A percentile compares a stretch with the other conserved stretches of the same genome.
phyloP scores from a whole-genome alignment of 2,888 invertebrate genomes.

The Miltochrista miniata region DNA sequence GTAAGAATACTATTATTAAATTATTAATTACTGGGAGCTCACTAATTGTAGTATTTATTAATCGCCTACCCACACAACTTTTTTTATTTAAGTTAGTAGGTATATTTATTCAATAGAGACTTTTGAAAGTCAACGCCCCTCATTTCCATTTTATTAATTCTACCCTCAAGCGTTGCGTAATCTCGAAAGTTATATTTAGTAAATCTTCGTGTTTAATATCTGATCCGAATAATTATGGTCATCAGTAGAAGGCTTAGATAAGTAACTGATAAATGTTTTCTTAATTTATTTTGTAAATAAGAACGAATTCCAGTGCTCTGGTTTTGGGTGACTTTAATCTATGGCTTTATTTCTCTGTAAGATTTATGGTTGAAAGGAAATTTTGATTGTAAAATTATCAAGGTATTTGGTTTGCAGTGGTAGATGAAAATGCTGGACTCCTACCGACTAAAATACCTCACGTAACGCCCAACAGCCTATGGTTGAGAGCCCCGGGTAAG shows the following conservation, averaged over 20 bases:
- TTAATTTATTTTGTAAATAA: conserved; percentile 41
- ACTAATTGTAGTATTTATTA: too few relatives aligned
- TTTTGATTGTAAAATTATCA: too few relatives aligned
- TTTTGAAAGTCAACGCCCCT: not conserved
- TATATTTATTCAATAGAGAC: too few relatives aligned
- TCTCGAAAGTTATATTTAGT: not conserved
- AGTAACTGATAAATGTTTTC: conserved; percentile 26
- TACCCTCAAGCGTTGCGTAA: conserved; percentile 11
- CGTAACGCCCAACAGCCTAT: too few relatives aligned
- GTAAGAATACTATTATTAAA: too few relatives aligned
- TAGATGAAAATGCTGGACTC: too few relatives aligned
- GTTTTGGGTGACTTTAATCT: conserved; percentile 25
- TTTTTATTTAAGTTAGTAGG: too few relatives aligned
- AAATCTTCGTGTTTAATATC: conserved; percentile 29
- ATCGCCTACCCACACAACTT: too few relatives aligned
- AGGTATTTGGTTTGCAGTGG: too few relatives aligned
- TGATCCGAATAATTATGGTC: conserved; percentile 35
- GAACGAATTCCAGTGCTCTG: conserved; percentile 31
- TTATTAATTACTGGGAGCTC: too few relatives aligned
- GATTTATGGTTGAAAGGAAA: conserved; percentile 4
- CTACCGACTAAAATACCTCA: too few relatives aligned
- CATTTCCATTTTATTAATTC: conserved; percentile 25
- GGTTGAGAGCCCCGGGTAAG: too few relatives aligned
- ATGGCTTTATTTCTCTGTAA: conserved; percentile 17
- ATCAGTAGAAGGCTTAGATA: conserved; percentile 31